A percentile compares a stretch with the other conserved stretches of the same genome.
phyloP scores from a whole-genome alignment of 1,140 invertebrate genomes.

The Andricus grossulariae region DNA sequence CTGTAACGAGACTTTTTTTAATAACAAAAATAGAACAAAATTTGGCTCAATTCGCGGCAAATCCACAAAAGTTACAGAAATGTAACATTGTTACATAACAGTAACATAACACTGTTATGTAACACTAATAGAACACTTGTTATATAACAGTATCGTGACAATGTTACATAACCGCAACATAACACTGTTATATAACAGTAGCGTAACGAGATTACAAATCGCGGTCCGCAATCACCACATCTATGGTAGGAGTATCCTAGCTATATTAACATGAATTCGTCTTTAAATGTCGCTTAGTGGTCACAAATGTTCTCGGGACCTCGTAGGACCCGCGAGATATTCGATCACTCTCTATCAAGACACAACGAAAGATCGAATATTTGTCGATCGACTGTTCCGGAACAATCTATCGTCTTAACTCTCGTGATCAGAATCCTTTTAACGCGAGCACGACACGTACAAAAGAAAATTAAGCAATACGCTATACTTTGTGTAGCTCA shows the following conservation, averaged over 20 bases:
- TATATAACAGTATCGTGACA: background rate
- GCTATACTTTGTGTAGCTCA: slow-evolving; percentile 47
- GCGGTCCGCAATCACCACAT: slow-evolving; percentile 29
- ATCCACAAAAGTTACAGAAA: background rate
- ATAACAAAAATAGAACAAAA: background rate
- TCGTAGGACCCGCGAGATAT: slow-evolving; percentile 29
- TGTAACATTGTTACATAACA: background rate
- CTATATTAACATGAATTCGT: slow-evolving; percentile 42
- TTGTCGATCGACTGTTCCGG: slow-evolving; percentile 52
- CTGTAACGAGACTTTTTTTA: background rate
- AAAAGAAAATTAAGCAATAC: slow-evolving; percentile 50
- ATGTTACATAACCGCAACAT: slow-evolving; percentile 2
- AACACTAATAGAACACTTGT: background rate
- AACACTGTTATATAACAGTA: background rate
- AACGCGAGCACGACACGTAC: slow-evolving; percentile 46
- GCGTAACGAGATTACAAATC: background rate
- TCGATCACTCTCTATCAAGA: slow-evolving; percentile 45
- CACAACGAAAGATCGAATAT: slow-evolving; percentile 47
- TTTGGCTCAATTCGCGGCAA: background rate
- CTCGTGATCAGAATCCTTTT: slow-evolving; percentile 48
- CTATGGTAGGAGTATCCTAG: slow-evolving; percentile 35
- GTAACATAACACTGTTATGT: background rate
- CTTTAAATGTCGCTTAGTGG: slow-evolving; percentile 41
- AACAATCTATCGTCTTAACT: slow-evolving; percentile 40
- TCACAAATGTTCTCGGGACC: background rate